Conservation (phyloP, 2,888 invertebrate genomes). For the Bellardia bayeri region DNA sequence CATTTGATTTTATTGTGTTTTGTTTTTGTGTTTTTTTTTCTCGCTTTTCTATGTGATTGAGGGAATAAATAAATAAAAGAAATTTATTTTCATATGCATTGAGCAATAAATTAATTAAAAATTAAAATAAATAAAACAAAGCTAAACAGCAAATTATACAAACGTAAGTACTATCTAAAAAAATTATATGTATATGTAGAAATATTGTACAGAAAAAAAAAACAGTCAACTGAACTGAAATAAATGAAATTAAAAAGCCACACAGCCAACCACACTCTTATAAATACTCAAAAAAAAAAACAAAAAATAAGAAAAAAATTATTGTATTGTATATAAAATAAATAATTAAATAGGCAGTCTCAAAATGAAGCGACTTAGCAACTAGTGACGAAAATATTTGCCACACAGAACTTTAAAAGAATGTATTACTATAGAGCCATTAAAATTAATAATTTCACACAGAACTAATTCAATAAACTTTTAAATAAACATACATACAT, state of each 20-base stretch:
- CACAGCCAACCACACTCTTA: background rate
- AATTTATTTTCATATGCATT: conserved; percentile 48
- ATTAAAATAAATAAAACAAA: conserved; percentile 33
- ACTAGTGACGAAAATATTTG: conserved; percentile 53
- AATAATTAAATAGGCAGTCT: conserved; percentile 50
- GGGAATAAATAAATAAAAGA: conserved; percentile 38
- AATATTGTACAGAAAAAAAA: background rate
- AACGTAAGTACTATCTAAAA: conserved; percentile 2
- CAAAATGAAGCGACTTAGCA: conserved; percentile 62
- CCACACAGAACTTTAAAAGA: conserved; percentile 18
- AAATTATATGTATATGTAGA: background rate
- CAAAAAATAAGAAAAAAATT: conserved; percentile 3
- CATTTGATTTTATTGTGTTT: conserved; percentile 1
- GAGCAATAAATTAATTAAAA: conserved; percentile 67
- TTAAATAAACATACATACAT: too few relatives aligned
- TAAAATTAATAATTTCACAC: background rate
- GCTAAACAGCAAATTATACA: conserved; percentile 13
- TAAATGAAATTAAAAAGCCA: conserved; percentile 46
- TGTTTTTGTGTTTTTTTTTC: background rate
- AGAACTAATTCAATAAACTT: too few relatives aligned
- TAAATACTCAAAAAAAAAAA: background rate
- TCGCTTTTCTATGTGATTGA: background rate
- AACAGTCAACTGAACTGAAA: conserved; percentile 22
- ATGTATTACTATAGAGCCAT: background rate
- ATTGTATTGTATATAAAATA: conserved; percentile 12